phyloP scores from a whole-genome alignment of 2,113 vertebrate species.

The Carettochelys insculpta region DNA sequence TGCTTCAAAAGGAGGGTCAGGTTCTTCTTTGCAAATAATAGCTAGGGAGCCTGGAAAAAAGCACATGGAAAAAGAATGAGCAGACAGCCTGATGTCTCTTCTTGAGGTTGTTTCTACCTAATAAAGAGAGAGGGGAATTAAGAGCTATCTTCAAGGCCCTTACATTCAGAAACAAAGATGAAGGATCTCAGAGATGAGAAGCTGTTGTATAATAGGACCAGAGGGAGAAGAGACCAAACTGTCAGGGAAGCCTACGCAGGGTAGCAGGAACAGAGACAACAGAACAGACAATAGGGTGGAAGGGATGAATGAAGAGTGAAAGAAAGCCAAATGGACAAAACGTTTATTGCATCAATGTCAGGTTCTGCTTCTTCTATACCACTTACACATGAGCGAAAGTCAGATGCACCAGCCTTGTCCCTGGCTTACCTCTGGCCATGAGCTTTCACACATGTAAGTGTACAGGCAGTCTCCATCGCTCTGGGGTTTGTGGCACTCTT shows the following conservation, averaged over 20 bases:
- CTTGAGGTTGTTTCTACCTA: not conserved
- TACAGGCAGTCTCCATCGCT: not conserved
- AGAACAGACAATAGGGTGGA: not conserved
- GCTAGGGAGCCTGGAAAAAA: constrained; percentile 26
- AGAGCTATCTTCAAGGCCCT: not conserved
- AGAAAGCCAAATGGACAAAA: not conserved
- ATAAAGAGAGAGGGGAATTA: not conserved
- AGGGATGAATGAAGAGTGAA: not conserved
- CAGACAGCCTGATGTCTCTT: not conserved
- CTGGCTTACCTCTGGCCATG: not conserved
- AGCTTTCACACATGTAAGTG: not conserved
- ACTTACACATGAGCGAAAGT: not conserved
- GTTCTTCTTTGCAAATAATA: constrained; percentile 2
- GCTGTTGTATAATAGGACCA: not conserved
- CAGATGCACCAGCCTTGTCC: not conserved
- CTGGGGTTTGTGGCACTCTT: not conserved
- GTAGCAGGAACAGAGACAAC: not conserved
- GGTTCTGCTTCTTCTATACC: not conserved
- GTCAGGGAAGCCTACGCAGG: not conserved
- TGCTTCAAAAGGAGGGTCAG: not conserved
- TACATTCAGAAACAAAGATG: not conserved
- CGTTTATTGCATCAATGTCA: not conserved
- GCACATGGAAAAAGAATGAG: not conserved
- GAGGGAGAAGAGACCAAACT: not conserved
- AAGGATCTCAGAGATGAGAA: not conserved